These are phyloP conservation scores for Paracyclopina nana DNA, from an alignment of 1,140 invertebrate species.

Conservation along the genomic window DNA sequence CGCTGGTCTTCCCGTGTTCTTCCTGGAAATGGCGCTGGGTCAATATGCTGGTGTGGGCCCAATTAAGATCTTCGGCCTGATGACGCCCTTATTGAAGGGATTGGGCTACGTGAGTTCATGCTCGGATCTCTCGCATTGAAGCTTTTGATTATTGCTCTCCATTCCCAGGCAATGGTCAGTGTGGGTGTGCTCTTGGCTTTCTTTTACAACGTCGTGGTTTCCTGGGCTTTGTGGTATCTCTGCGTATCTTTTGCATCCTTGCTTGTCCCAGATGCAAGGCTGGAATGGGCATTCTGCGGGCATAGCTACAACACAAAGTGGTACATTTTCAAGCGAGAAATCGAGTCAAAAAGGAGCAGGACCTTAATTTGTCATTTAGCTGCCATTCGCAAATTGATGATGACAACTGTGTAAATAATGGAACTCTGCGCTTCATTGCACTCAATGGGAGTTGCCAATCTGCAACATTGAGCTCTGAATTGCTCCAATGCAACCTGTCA, in stretches of 20 bases:
- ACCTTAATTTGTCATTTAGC: too few species aligned
- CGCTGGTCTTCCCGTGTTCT: slow-evolving; percentile 41
- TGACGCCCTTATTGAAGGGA: slow-evolving; percentile 6
- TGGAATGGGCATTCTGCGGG: slow-evolving; percentile 7
- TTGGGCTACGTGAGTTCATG: slow-evolving; percentile 5
- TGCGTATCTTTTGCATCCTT: too few species aligned
- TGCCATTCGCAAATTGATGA: too few species aligned
- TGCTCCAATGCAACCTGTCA: too few species aligned
- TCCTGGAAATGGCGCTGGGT: slow-evolving; percentile 30
- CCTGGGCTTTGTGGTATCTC: slow-evolving; percentile 16
- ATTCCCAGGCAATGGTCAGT: slow-evolving; percentile 29
- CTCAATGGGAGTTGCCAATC: too few species aligned
- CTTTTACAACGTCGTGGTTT: slow-evolving; percentile 15
- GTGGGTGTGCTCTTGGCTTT: slow-evolving; percentile 25
- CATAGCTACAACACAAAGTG: slow-evolving; percentile 8
- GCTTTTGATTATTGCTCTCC: not conserved
- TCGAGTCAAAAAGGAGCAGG: too few species aligned
- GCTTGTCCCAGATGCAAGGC: too few species aligned
- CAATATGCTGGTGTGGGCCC: slow-evolving; percentile 18
- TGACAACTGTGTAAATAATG: too few species aligned
- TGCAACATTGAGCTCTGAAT: too few species aligned
- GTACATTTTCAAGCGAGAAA: too few species aligned
- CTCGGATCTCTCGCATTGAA: too few species aligned
- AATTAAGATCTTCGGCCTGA: slow-evolving; percentile 7
- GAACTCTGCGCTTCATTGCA: too few species aligned